Percentiles rank a stretch among this genome's conserved stretches.
These are phyloP conservation scores for Irena cyanogastra DNA, from an alignment of 2,113 vertebrate species.

Conservation along the genomic window DNA sequence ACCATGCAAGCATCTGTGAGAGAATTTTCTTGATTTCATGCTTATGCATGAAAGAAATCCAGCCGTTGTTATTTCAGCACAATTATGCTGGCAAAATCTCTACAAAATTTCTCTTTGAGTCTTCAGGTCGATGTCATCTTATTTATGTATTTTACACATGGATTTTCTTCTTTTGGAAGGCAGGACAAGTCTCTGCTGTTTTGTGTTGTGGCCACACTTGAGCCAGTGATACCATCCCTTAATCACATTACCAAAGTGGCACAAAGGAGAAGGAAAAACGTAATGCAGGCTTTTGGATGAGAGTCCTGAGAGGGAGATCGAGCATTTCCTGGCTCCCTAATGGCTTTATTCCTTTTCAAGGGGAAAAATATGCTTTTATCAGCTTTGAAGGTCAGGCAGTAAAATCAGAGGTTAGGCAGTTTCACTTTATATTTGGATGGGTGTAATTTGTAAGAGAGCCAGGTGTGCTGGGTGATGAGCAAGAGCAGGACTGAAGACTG, in stretches of 20 bases:
- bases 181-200: neutral
- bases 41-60: neutral
- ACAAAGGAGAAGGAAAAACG: neutral
- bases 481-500: neutral
- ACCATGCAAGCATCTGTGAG: neutral
- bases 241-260: slow-evolving; percentile 1
- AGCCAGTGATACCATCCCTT: neutral
- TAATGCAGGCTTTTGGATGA: slow-evolving; percentile 3
- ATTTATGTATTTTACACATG: fast-evolving
- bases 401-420: slow-evolving; percentile 39
- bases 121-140: neutral
- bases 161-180: neutral
- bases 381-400: slow-evolving; percentile 17
- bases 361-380: slow-evolving; percentile 26
- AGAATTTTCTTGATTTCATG: neutral
- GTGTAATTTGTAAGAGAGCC: neutral
- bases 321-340: slow-evolving; percentile 22
- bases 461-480: neutral
- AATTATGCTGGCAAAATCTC: neutral
- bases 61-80: neutral
- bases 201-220: neutral
- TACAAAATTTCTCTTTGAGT: neutral
- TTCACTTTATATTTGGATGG: neutral
- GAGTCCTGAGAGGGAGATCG: slow-evolving; percentile 33
- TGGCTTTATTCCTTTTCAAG: neutral